Evolutionary conservation across 2,888 invertebrate genomes (phyloP).

Genomic region (Drosophila neonasuta): DNA sequence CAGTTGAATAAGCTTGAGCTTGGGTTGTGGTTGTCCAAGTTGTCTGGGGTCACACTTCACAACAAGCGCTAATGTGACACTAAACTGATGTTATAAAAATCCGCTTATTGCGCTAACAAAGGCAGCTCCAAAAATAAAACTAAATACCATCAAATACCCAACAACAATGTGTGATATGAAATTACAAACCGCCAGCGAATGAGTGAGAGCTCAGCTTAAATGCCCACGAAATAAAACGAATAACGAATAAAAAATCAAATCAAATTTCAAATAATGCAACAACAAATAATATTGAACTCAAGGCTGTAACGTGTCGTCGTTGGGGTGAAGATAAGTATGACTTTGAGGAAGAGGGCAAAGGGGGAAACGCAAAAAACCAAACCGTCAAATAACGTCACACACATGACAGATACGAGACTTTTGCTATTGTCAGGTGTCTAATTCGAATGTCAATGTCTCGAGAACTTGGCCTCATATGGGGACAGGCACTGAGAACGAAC

Average conservation of each 20-base stretch:
- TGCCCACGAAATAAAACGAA: constrained; percentile 56
- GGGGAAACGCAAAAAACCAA: neutral
- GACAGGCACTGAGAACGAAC: constrained; percentile 11
- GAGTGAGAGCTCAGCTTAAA: constrained; percentile 56
- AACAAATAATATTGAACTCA: constrained; percentile 50
- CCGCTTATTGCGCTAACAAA: constrained; percentile 71
- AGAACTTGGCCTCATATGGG: constrained; percentile 55
- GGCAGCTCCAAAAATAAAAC: constrained; percentile 58
- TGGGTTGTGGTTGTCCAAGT: constrained; percentile 11
- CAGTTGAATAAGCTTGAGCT: constrained; percentile 16
- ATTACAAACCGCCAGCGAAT: constrained; percentile 67
- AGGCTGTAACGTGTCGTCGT: constrained; percentile 35
- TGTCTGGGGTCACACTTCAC: constrained; percentile 51
- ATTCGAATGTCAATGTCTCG: constrained; percentile 76
- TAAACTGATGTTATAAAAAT: constrained; percentile 76
- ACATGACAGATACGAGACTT: constrained; percentile 45
- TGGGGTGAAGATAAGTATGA: neutral
- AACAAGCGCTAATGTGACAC: constrained; percentile 72
- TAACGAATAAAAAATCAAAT: constrained; percentile 45
- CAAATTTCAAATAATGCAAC: constrained; percentile 68
- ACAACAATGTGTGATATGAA: constrained; percentile 56
- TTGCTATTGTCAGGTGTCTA: constrained; percentile 70
- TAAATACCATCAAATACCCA: constrained; percentile 58
- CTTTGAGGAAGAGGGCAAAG: neutral
- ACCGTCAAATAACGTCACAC: constrained; percentile 37